A percentile compares a stretch with the other conserved stretches of the same genome.
Evolutionary conservation across 2,797 vertebrate species (phyloP).

Genomic region (Aphelocoma californica): DNA sequence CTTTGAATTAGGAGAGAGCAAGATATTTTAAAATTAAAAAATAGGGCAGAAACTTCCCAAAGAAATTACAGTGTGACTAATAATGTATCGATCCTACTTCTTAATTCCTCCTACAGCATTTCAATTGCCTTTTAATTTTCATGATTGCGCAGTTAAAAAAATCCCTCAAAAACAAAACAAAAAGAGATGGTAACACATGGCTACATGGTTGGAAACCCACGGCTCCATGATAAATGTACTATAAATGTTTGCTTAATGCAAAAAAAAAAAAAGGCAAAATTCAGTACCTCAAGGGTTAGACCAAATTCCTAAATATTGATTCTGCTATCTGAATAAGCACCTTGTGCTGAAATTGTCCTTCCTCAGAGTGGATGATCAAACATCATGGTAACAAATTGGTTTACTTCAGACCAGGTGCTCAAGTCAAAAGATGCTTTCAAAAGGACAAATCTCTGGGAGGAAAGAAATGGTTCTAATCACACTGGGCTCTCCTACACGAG

Average conservation of each 20-base stretch:
- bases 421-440: constrained; percentile 23
- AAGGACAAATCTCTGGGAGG: not conserved
- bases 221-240: fast-evolving
- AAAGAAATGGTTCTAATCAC: constrained; percentile 21
- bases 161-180: not conserved
- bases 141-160: not conserved
- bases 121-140: not conserved
- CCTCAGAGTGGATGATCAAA: not conserved
- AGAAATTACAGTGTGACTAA: not conserved
- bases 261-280: not conserved
- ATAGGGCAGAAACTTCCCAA: not conserved
- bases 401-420: constrained; percentile 36
- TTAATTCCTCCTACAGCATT: not conserved
- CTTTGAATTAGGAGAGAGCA: not conserved
- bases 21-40: not conserved
- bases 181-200: not conserved
- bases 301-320: not conserved
- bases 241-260: not conserved
- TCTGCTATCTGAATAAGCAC: not conserved
- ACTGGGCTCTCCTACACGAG: not conserved
- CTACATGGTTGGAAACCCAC: not conserved
- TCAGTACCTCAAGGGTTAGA: not conserved
- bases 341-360: not conserved
- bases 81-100: not conserved
- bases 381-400: not conserved